A percentile compares a stretch with the other conserved stretches of the same genome.
Evolutionary conservation across 1,140 invertebrate genomes (phyloP).

Genomic region (Platyscapa corneri): DNA sequence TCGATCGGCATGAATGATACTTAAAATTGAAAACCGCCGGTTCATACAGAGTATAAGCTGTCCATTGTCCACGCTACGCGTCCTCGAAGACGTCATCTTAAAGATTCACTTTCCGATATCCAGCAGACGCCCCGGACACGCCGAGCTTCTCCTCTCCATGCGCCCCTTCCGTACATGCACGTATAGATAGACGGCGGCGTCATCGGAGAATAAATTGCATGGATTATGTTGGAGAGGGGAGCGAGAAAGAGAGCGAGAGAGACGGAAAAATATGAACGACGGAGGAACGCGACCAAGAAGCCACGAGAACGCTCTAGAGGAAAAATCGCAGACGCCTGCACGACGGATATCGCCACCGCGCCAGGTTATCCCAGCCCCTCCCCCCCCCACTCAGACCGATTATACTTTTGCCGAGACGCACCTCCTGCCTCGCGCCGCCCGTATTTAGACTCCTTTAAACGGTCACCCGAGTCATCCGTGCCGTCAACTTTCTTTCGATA

Average conservation of each 20-base stretch:
- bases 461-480: background rate
- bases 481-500: conserved; percentile 2
- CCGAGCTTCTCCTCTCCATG: background rate
- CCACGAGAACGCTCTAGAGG: background rate
- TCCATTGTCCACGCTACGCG: conserved; percentile 30
- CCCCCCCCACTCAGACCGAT: conserved; percentile 23
- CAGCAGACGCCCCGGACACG: conserved; percentile 22
- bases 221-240: background rate
- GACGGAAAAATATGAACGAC: background rate
- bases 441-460: conserved; percentile 19
- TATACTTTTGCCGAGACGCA: conserved; percentile 27
- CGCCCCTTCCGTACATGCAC: background rate
- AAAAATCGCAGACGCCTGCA: background rate
- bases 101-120: conserved; percentile 49
- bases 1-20: background rate
- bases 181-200: background rate
- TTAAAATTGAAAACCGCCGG: conserved; percentile 49
- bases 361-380: too few relatives aligned
- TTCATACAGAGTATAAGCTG: conserved; percentile 21
- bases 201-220: conserved; percentile 38
- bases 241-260: background rate
- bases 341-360: background rate
- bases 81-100: background rate
- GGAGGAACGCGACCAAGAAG: background rate
- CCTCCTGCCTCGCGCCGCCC: background rate